These are phyloP conservation scores for Mylabris phalerata DNA, from an alignment of 1,140 invertebrate species.

Conservation along the genomic window DNA sequence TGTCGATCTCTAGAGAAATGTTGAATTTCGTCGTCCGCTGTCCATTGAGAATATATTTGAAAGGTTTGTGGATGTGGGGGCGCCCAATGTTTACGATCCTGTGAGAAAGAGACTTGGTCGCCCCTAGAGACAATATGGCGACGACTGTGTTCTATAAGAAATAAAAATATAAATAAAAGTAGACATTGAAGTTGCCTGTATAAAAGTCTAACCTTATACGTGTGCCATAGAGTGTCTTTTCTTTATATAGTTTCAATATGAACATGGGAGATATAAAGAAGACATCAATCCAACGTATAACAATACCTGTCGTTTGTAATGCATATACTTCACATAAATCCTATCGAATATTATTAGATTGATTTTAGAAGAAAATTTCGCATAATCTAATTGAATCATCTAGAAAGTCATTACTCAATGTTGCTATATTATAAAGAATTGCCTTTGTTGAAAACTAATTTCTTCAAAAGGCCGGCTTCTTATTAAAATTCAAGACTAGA, in stretches of 20 bases:
- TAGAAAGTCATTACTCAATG: background rate
- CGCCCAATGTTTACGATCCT: too few relatives aligned
- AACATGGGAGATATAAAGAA: conserved; percentile 11
- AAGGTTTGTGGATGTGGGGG: too few relatives aligned
- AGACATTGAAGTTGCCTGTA: conserved; percentile 14
- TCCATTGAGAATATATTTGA: too few relatives aligned
- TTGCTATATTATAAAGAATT: background rate
- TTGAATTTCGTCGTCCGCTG: too few relatives aligned
- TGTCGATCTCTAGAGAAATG: too few relatives aligned
- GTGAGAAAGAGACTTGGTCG: background rate
- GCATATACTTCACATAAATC: background rate
- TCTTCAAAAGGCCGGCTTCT: background rate
- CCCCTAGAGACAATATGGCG: conserved; percentile 12
- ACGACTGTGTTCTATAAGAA: conserved; percentile 7
- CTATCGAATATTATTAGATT: background rate
- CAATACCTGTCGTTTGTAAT: background rate
- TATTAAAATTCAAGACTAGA: conserved; percentile 5
- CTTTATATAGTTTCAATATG: conserved; percentile 13
- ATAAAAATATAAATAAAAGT: conserved; percentile 16
- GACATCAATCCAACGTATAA: conserved; percentile 5
- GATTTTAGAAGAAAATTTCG: background rate
- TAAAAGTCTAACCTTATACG: conserved; percentile 7
- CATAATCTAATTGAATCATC: background rate
- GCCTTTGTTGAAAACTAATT: too few relatives aligned
- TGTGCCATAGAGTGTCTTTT: background rate